Percentiles rank a stretch among this genome's conserved stretches.
phyloP scores from a whole-genome alignment of 2,888 invertebrate genomes.

The Drosophila paracracens region DNA sequence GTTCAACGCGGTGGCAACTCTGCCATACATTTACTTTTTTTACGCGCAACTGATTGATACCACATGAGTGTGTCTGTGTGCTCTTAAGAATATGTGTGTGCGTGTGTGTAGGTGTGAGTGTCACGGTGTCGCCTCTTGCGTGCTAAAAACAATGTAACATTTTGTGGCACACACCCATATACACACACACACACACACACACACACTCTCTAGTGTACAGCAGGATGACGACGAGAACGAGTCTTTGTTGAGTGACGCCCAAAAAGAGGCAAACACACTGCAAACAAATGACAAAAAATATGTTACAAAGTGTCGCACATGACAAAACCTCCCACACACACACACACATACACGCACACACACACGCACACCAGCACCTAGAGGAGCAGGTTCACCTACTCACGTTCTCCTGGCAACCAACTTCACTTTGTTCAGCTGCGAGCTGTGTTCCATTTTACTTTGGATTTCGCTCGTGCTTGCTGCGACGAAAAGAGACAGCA shows the following conservation, averaged over 20 bases:
- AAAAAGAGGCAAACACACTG: constrained; percentile 69
- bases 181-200: constrained; percentile 12
- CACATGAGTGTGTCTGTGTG: constrained; percentile 13
- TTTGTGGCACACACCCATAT: constrained; percentile 43
- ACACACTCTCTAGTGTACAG: background rate
- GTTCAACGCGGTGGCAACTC: constrained; percentile 45
- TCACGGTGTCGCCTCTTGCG: constrained; percentile 57
- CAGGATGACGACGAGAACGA: constrained; percentile 13
- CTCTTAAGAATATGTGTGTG: background rate
- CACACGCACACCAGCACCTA: constrained; percentile 25
- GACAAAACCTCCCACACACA: constrained; percentile 44
- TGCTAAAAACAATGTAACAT: constrained; percentile 69
- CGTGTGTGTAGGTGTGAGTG: constrained; percentile 38
- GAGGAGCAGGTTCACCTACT: constrained; percentile 27
- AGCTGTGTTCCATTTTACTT: constrained; percentile 71
- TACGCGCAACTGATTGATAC: constrained; percentile 70
- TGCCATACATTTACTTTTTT: constrained; percentile 42
- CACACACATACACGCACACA: constrained; percentile 2
- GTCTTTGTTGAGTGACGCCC: constrained; percentile 68
- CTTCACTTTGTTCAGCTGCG: constrained; percentile 64
- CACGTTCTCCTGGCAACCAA: constrained; percentile 59
- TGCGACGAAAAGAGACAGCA: constrained; percentile 7
- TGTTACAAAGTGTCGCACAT: constrained; percentile 80
- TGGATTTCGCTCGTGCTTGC: constrained; percentile 31
- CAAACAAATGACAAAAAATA: constrained; percentile 78